Conservation (phyloP, 2,888 invertebrate genomes). For the Drosophila neonasuta region DNA sequence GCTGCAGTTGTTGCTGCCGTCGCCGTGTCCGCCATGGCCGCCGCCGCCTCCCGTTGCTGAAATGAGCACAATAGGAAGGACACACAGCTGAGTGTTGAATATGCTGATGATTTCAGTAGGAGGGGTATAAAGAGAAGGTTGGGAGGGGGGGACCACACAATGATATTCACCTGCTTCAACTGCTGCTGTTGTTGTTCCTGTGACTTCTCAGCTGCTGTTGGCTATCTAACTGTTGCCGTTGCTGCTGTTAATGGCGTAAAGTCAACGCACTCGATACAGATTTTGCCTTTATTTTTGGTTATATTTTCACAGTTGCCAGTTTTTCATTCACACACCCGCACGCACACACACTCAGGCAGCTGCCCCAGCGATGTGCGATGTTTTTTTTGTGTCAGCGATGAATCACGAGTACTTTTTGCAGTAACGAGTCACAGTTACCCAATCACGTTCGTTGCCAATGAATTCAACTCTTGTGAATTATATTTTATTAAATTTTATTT, state of each 20-base stretch:
- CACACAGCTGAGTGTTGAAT: constrained; percentile 48
- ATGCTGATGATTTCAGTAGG: constrained; percentile 1
- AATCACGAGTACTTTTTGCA: constrained; percentile 14
- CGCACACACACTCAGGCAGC: constrained; percentile 37
- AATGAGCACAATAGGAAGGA: constrained; percentile 9
- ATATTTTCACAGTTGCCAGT: constrained; percentile 72
- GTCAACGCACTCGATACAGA: constrained; percentile 47
- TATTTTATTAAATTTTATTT: not conserved
- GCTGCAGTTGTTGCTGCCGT: constrained; percentile 52
- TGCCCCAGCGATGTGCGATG: constrained; percentile 34
- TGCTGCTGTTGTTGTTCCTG: constrained; percentile 36
- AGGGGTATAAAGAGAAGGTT: not conserved
- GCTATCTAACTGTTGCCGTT: constrained; percentile 17
- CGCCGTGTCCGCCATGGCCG: constrained; percentile 63
- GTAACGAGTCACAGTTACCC: constrained; percentile 28
- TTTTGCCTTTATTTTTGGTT: constrained; percentile 67
- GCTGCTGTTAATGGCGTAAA: constrained; percentile 24
- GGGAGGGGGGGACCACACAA: not conserved
- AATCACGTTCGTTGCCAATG: no score
- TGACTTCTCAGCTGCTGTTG: constrained; percentile 32
- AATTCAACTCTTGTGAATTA: not conserved
- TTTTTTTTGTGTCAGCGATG: constrained; percentile 16
- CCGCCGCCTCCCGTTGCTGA: constrained; percentile 23
- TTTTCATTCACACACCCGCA: constrained; percentile 70
- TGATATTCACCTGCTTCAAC: constrained; percentile 42